phyloP scores from a whole-genome alignment of 2,113 vertebrate genomes.

The Engraulis encrasicolus region DNA sequence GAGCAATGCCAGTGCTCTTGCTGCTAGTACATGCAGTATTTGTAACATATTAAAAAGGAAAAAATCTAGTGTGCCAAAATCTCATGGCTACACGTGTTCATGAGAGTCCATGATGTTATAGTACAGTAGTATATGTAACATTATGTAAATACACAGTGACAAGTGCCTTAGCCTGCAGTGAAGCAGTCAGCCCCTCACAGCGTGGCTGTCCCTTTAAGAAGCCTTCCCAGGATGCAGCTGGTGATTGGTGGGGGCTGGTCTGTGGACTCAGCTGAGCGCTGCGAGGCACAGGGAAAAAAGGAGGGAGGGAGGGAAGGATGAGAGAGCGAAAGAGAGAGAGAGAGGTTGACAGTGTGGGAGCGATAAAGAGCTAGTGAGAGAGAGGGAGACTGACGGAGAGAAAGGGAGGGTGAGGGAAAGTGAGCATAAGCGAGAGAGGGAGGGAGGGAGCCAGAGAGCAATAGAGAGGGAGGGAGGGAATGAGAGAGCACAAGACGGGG shows the following conservation, averaged over 20 bases:
- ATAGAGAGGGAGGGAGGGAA: neutral
- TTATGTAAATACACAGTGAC: neutral
- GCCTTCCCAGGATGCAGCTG: slow-evolving; percentile 74
- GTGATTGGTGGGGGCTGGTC: slow-evolving; percentile 29
- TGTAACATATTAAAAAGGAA: no score
- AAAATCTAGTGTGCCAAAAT: no score
- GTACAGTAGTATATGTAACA: no score
- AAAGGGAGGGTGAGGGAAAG: neutral
- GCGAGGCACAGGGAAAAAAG: neutral
- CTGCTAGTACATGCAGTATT: no score
- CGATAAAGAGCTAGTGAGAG: neutral
- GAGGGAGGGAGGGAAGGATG: neutral
- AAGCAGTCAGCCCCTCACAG: neutral
- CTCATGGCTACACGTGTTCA: no score
- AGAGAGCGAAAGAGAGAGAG: neutral
- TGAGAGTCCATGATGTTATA: no score
- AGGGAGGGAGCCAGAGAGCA: neutral
- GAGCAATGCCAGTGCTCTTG: no score
- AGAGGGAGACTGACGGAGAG: neutral
- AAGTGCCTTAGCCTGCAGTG: no score
- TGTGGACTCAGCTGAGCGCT: neutral
- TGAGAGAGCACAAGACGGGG: neutral
- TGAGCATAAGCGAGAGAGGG: neutral
- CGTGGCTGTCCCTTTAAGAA: slow-evolving; percentile 74
- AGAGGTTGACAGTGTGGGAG: neutral